Percentiles rank a stretch among this genome's conserved stretches.
phyloP scores from a whole-genome alignment of 2,113 vertebrate genomes.

The Urocynchramus pylzowi region DNA sequence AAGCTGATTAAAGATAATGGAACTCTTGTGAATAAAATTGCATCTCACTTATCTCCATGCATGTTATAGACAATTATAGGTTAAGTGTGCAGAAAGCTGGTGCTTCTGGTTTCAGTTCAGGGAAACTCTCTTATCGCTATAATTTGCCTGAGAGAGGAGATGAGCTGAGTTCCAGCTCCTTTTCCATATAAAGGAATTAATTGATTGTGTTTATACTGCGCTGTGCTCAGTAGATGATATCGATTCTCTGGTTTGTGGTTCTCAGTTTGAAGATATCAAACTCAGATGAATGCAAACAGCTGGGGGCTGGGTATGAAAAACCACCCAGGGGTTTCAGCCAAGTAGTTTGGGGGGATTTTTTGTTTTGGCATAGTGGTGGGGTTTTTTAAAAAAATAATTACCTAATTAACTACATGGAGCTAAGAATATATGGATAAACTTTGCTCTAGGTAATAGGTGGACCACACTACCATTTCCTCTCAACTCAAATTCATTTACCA shows the following conservation, averaged over 20 bases:
- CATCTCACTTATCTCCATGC: neutral
- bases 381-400: neutral
- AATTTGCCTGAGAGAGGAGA: neutral
- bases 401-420: neutral
- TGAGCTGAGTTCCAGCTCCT: conserved; percentile 1
- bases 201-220: neutral
- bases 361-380: neutral
- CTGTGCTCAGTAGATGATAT: neutral
- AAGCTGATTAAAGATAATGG: neutral
- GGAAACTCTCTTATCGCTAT: neutral
- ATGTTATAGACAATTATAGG: neutral
- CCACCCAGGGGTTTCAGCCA: neutral
- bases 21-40: neutral
- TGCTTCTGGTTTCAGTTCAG: neutral
- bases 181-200: conserved; percentile 37
- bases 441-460: neutral
- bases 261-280: conserved; percentile 4
- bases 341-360: neutral
- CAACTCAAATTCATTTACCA: neutral
- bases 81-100: neutral
- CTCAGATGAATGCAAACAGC: neutral
- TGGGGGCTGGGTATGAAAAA: neutral
- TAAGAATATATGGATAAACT: neutral
- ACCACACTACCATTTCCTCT: neutral
- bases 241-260: neutral